phyloP scores from a whole-genome alignment of 2,797 vertebrate species.

The Liasis olivaceus region DNA sequence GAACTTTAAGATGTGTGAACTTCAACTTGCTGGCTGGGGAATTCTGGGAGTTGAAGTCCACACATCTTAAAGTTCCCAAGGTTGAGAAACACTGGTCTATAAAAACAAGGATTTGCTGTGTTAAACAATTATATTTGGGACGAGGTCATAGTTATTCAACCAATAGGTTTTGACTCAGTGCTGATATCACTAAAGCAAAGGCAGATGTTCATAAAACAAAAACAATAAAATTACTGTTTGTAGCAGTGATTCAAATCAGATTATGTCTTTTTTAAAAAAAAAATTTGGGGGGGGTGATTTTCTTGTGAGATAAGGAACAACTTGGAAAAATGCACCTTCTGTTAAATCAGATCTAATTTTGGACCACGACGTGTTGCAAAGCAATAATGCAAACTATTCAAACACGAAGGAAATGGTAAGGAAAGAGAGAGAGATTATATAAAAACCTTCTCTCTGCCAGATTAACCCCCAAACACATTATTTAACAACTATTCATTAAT shows the following conservation, averaged over 20 bases:
- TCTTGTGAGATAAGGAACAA: neutral
- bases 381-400: neutral
- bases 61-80: too few relatives aligned
- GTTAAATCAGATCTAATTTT: neutral
- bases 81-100: neutral
- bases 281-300: neutral
- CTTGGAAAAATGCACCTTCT: neutral
- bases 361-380: neutral
- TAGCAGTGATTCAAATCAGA: neutral
- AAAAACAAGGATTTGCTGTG: neutral
- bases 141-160: neutral
- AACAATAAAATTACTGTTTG: neutral
- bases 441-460: neutral
- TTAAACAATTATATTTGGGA: neutral
- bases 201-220: neutral
- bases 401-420: neutral
- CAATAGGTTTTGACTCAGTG: neutral
- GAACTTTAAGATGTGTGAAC: too few relatives aligned
- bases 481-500: slow-evolving; percentile 11
- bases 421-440: neutral
- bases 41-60: too few relatives aligned
- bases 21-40: too few relatives aligned
- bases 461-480: neutral
- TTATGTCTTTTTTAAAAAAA: too few relatives aligned
- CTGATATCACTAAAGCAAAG: neutral